phyloP scores from a whole-genome alignment of 2,113 vertebrate genomes.

The Paramormyrops kingsleyae region DNA sequence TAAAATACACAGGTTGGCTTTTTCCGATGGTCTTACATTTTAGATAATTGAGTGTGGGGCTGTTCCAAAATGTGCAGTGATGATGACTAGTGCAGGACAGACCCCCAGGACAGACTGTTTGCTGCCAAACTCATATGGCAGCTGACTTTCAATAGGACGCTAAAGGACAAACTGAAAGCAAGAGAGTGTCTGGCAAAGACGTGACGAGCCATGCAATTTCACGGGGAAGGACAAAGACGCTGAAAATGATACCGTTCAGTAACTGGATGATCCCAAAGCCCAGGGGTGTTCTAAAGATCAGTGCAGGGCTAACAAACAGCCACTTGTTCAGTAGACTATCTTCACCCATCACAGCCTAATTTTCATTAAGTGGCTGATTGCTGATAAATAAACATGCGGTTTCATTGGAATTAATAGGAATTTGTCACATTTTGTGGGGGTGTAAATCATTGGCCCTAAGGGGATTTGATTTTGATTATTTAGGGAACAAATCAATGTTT shows the following conservation, averaged over 20 bases:
- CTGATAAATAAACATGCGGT: not conserved
- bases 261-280: not conserved
- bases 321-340: not conserved
- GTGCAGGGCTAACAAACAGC: not conserved
- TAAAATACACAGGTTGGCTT: not conserved
- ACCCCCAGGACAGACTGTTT: not conserved
- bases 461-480: not conserved
- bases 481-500: not conserved
- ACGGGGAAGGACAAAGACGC: not conserved
- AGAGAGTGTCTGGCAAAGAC: conserved; percentile 1
- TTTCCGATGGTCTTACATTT: not conserved
- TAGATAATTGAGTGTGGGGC: conserved; percentile 17
- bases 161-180: conserved; percentile 12
- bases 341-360: not conserved
- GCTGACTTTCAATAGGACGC: conserved; percentile 14
- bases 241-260: not conserved
- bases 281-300: not conserved
- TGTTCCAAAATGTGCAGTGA: not conserved
- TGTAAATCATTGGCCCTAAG: not conserved
- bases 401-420: not conserved
- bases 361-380: not conserved
- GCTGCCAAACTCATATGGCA: conserved; percentile 25
- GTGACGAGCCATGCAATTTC: not conserved
- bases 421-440: not conserved
- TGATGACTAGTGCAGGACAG: conserved; percentile 5